Conservation (phyloP, 2,113 vertebrate species). For the Archocentrus centrarchus region DNA sequence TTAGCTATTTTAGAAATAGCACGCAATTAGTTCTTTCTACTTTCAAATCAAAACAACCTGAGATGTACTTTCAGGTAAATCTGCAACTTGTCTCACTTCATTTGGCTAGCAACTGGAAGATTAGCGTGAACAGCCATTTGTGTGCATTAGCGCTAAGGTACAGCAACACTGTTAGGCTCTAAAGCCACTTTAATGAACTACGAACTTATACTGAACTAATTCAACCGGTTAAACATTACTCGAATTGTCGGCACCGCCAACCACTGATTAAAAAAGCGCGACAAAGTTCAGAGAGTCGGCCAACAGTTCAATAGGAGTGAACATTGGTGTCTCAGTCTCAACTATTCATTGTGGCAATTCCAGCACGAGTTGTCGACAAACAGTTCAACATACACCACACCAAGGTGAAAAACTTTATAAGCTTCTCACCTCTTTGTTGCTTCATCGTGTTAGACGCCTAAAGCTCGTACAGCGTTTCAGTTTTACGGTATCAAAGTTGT, state of each 20-base stretch:
- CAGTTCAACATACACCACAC: not conserved
- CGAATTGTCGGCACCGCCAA: not conserved
- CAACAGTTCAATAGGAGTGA: constrained; percentile 13
- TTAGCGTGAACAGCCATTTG: constrained; percentile 7
- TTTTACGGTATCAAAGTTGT: constrained; percentile 73
- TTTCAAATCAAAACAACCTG: not conserved
- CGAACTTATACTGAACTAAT: not conserved
- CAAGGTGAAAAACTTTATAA: constrained; percentile 11
- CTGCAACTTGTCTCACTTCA: not conserved
- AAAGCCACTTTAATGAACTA: constrained; percentile 8
- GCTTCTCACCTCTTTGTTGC: constrained; percentile 62
- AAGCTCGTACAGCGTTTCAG: constrained; percentile 25
- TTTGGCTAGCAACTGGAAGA: constrained; percentile 2
- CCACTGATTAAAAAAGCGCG: not conserved
- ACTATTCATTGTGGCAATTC: constrained; percentile 66
- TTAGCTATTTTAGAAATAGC: not conserved
- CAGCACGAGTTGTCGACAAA: constrained; percentile 18
- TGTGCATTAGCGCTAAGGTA: constrained; percentile 4
- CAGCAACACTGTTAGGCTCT: not conserved
- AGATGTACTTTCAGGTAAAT: not conserved
- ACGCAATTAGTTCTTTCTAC: not conserved
- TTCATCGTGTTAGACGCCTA: constrained; percentile 51
- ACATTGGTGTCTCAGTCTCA: not conserved
- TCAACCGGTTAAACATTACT: not conserved
- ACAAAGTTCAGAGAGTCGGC: constrained; percentile 47